Conservation (phyloP, 1,140 invertebrate species). For the Cyphomyrmex costatus region DNA sequence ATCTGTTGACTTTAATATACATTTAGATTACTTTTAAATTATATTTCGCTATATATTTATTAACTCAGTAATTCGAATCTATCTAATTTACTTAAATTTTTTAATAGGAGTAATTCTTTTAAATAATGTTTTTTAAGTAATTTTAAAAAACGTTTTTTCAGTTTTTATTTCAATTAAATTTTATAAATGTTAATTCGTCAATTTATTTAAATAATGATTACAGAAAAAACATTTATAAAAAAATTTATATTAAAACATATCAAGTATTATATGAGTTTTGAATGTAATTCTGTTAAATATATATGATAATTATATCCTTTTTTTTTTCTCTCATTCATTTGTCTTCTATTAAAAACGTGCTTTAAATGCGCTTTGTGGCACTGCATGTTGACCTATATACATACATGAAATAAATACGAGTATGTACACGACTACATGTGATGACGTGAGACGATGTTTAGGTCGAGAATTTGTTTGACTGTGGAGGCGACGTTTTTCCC, state of each 20-base stretch:
- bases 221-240: not conserved
- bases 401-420: constrained; percentile 15
- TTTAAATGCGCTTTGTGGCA: not conserved
- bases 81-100: not conserved
- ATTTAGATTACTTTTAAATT: not conserved
- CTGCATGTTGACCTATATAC: constrained; percentile 5
- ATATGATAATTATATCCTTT: not conserved
- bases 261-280: not conserved
- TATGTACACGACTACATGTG: too few species aligned
- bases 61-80: not conserved
- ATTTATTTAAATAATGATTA: not conserved
- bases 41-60: not conserved
- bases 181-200: too few species aligned
- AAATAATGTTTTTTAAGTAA: not conserved
- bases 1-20: not conserved
- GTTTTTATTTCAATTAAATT: too few species aligned
- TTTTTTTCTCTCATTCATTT: not conserved
- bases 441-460: not conserved
- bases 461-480: constrained; percentile 37
- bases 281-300: not conserved
- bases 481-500: not conserved
- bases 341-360: not conserved
- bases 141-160: too few species aligned
- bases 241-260: not conserved
- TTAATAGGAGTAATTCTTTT: not conserved